These are phyloP conservation scores for Notodonta dromedarius DNA, from an alignment of 2,888 invertebrate genomes.

Conservation along the genomic window DNA sequence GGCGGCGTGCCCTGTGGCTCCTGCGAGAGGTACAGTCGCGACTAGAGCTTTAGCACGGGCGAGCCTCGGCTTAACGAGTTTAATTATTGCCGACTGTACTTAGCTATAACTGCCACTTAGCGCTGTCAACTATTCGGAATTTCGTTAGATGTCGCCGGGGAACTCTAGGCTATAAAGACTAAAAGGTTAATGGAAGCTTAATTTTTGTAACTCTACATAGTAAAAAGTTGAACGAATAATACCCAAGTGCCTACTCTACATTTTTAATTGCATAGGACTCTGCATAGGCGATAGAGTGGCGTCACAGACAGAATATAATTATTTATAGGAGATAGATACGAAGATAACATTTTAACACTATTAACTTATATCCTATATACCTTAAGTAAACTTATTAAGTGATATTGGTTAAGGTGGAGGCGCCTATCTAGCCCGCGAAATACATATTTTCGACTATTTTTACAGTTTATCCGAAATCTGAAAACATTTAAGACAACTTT, in stretches of 20 bases:
- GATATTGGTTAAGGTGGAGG: too few relatives aligned
- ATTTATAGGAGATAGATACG: too few relatives aligned
- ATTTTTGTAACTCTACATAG: background rate
- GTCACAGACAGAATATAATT: too few relatives aligned
- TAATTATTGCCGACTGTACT: conserved; percentile 48
- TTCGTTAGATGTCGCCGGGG: background rate
- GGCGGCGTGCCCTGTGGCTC: background rate
- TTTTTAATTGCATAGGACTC: background rate
- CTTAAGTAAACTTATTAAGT: too few relatives aligned
- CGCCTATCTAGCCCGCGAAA: too few relatives aligned
- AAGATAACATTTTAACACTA: too few relatives aligned
- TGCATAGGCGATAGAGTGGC: too few relatives aligned
- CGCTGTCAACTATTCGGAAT: background rate
- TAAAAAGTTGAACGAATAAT: background rate
- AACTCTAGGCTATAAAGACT: background rate
- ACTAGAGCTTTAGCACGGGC: conserved; percentile 11
- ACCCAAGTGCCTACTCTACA: background rate
- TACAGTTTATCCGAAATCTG: too few relatives aligned
- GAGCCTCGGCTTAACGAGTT: conserved; percentile 45
- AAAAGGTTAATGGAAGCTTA: background rate
- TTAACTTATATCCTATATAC: too few relatives aligned
- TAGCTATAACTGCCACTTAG: conserved; percentile 6
- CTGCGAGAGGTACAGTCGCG: background rate
- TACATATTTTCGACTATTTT: too few relatives aligned
- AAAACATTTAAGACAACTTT: too few relatives aligned